These are phyloP conservation scores for Aleiodes testaceus DNA, from an alignment of 2,888 invertebrate genomes.

Conservation along the genomic window DNA sequence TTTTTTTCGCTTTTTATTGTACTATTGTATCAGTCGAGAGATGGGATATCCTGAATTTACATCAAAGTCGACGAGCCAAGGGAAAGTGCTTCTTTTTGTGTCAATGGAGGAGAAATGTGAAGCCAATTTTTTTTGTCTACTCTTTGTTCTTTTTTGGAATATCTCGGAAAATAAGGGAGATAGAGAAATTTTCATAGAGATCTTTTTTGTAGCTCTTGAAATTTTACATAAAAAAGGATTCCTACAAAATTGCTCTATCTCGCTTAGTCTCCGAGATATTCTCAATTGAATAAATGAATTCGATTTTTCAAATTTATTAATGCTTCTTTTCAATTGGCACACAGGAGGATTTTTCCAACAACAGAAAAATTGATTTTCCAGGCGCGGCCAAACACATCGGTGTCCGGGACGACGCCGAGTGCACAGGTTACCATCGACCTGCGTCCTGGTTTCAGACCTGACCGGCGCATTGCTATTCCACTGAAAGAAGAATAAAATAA, in stretches of 20 bases:
- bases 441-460: conserved; percentile 50
- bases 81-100: conserved; percentile 47
- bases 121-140: no score
- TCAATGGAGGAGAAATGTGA: no score
- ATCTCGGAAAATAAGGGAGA: no score
- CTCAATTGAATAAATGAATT: no score
- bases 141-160: no score
- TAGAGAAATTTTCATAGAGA: no score
- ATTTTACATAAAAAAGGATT: no score
- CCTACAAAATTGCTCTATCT: no score
- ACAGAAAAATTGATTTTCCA: conserved; percentile 54
- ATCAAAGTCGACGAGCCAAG: conserved; percentile 16
- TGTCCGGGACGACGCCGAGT: conserved; percentile 51
- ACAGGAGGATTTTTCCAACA: conserved; percentile 30
- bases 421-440: conserved; percentile 55
- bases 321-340: background rate
- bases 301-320: no score
- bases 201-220: no score
- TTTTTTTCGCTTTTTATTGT: background rate
- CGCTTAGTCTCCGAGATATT: background rate
- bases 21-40: no score
- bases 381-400: conserved; percentile 51
- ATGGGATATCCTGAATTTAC: no score
- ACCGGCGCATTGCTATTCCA: conserved; percentile 44
- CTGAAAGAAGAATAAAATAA: conserved; percentile 21